Conservation (phyloP, 1,140 invertebrate genomes). For the Drosophila setifemur region DNA sequence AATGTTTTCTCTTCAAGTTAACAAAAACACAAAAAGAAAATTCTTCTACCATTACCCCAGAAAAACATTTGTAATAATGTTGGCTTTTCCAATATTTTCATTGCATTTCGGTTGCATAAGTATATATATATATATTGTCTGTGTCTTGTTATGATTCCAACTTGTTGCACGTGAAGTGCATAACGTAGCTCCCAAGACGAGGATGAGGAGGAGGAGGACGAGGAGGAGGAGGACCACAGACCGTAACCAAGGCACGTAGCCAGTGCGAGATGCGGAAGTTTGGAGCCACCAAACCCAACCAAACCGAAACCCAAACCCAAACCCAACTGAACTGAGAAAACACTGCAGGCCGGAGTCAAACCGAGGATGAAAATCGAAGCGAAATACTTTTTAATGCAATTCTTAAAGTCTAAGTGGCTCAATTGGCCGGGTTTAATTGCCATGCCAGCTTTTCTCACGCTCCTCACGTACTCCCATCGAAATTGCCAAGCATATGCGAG, state of each 20-base stretch:
- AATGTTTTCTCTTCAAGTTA: conserved; percentile 31
- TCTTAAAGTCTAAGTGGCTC: conserved; percentile 72
- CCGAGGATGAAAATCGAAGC: conserved; percentile 39
- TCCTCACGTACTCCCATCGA: conserved; percentile 37
- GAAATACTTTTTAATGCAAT: conserved; percentile 63
- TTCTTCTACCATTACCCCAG: conserved; percentile 21
- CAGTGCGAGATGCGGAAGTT: conserved; percentile 53
- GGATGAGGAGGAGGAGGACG: neutral
- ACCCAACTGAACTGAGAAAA: conserved; percentile 11
- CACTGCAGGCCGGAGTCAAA: conserved; percentile 24
- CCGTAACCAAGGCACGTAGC: conserved; percentile 69
- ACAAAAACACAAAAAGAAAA: conserved; percentile 17
- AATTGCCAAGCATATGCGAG: conserved; percentile 54
- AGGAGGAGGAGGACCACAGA: neutral
- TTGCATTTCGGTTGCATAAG: conserved; percentile 69
- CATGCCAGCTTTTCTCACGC: conserved; percentile 13
- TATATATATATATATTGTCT: conserved; percentile 23
- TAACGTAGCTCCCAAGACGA: conserved; percentile 46
- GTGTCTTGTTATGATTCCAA: conserved; percentile 73
- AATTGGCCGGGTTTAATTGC: conserved; percentile 62
- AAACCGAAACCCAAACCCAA: conserved; percentile 8
- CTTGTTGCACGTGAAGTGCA: conserved; percentile 80
- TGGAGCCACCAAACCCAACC: conserved; percentile 21
- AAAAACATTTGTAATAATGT: conserved; percentile 38
- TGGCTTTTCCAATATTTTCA: conserved; percentile 69